Percentiles rank a stretch among this genome's conserved stretches.
Conservation (phyloP, 2,888 invertebrate genomes). For the Volucella inflata region DNA sequence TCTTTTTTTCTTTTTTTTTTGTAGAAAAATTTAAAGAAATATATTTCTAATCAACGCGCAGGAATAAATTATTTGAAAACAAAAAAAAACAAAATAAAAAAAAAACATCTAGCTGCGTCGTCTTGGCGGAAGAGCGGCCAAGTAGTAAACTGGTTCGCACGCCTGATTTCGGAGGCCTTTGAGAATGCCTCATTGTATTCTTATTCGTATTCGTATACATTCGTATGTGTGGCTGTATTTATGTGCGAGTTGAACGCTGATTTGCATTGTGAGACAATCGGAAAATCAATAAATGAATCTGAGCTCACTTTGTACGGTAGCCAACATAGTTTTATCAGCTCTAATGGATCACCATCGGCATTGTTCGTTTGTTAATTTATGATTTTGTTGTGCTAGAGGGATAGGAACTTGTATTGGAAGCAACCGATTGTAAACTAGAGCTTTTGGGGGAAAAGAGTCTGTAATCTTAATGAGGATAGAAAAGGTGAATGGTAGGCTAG, state of each 20-base stretch:
- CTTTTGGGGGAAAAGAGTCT: conserved; percentile 40
- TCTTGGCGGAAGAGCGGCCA: conserved; percentile 39
- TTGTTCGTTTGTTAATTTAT: conserved; percentile 69
- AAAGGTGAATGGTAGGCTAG: not conserved
- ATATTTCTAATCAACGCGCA: conserved; percentile 71
- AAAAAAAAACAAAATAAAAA: not conserved
- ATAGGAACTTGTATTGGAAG: conserved; percentile 42
- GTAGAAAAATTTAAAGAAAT: conserved; percentile 25
- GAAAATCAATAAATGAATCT: conserved; percentile 70
- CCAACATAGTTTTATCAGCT: conserved; percentile 67
- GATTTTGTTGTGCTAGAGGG: conserved; percentile 20
- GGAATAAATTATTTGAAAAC: conserved; percentile 66
- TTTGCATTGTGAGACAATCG: conserved; percentile 70
- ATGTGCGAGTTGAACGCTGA: conserved; percentile 36
- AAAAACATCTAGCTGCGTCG: not conserved
- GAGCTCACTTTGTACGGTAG: conserved; percentile 70
- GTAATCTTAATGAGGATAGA: conserved; percentile 49
- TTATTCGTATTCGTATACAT: too few species aligned
- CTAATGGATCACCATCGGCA: conserved; percentile 73
- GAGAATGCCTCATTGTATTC: conserved; percentile 42
- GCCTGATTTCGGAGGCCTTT: conserved; percentile 17
- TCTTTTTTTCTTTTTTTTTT: conserved; percentile 1
- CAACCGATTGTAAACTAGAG: conserved; percentile 10
- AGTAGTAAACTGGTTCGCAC: conserved; percentile 53
- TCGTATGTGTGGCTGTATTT: too few species aligned